A percentile compares a stretch with the other conserved stretches of the same genome.
These are phyloP conservation scores for Junonia oenone DNA, from an alignment of 2,888 invertebrate species.

Conservation along the genomic window DNA sequence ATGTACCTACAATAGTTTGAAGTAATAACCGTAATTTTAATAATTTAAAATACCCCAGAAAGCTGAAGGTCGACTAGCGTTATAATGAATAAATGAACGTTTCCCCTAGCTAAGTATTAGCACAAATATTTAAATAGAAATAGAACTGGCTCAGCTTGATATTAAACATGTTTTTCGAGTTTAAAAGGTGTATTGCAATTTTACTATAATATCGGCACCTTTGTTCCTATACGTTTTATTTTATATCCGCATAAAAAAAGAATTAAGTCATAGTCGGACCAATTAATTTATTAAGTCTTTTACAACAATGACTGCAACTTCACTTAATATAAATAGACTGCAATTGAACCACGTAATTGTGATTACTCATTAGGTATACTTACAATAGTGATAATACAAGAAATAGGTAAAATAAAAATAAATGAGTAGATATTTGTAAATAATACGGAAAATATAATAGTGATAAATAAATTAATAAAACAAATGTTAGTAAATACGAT, in stretches of 20 bases:
- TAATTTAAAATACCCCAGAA: constrained; percentile 2
- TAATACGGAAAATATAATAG: constrained; percentile 4
- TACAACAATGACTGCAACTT: background rate
- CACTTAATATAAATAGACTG: background rate
- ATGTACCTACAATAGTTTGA: background rate
- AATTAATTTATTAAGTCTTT: background rate
- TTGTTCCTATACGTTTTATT: background rate
- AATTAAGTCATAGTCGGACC: background rate
- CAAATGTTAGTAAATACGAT: constrained; percentile 9
- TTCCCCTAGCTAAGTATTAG: constrained; percentile 11
- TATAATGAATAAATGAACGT: constrained; percentile 10
- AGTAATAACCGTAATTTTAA: background rate
- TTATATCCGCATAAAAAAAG: background rate
- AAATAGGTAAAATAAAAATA: background rate
- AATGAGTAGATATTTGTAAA: background rate
- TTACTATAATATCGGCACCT: background rate
- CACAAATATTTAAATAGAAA: constrained; percentile 11
- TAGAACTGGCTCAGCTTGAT: constrained; percentile 13
- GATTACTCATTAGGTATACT: background rate
- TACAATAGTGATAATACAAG: background rate
- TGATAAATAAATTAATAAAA: constrained; percentile 5
- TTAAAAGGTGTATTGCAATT: constrained; percentile 14
- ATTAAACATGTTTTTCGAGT: constrained; percentile 20
- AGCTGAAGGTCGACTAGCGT: constrained; percentile 3
- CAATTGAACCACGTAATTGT: background rate